phyloP scores from a whole-genome alignment of 1,140 invertebrate species.

The Hirudo medicinalis region DNA sequence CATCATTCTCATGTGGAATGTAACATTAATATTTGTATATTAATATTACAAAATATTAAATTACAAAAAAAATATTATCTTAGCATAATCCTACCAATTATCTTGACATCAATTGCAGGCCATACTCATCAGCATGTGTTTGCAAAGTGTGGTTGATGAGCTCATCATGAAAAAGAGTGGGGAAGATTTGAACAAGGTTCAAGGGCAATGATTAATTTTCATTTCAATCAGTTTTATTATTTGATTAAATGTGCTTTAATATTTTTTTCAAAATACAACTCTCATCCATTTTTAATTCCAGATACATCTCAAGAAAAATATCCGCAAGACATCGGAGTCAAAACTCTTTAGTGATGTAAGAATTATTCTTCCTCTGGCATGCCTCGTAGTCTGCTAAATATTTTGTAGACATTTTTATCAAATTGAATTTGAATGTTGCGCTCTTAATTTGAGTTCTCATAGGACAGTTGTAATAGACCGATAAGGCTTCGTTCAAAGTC shows the following conservation, averaged over 20 bases:
- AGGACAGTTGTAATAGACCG: too few species aligned
- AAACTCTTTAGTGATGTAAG: too few species aligned
- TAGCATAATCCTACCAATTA: background rate
- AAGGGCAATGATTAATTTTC: background rate
- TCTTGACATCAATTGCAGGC: conserved; percentile 42
- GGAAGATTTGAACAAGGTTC: conserved; percentile 36
- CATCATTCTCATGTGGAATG: background rate
- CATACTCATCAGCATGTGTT: conserved; percentile 82
- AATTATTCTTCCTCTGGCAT: too few species aligned
- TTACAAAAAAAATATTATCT: background rate
- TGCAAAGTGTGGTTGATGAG: conserved; percentile 89
- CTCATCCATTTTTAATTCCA: background rate
- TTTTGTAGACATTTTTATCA: too few species aligned
- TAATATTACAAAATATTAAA: background rate
- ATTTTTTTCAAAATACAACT: background rate
- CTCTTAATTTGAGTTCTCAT: too few species aligned
- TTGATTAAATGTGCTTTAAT: too few species aligned
- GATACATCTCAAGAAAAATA: background rate
- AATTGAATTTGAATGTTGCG: too few species aligned
- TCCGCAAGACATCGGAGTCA: too few species aligned
- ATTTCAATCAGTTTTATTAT: too few species aligned
- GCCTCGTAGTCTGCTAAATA: too few species aligned
- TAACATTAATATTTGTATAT: background rate
- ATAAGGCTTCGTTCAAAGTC: too few species aligned
- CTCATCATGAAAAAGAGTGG: conserved; percentile 66